Conservation (phyloP, 1,140 invertebrate species). For the Heliconius himera region DNA sequence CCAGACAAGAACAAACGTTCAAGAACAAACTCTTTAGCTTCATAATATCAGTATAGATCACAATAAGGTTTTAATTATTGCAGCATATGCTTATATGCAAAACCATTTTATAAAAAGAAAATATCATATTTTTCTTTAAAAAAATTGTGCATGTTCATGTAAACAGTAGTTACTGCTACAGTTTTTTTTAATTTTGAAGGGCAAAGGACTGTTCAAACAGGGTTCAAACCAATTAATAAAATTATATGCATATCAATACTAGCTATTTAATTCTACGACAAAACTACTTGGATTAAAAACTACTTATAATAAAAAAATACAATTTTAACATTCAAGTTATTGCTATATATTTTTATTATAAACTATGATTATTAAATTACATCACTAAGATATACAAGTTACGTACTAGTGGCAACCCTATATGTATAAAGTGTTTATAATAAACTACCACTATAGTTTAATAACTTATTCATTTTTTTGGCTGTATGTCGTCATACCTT, state of each 20-base stretch:
- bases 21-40: too few relatives aligned
- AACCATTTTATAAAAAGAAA: too few relatives aligned
- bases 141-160: too few relatives aligned
- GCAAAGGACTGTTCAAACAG: background rate
- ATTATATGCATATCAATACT: conserved; percentile 4
- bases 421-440: background rate
- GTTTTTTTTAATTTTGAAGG: background rate
- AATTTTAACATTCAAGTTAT: conserved; percentile 3
- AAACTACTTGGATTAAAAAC: conserved; percentile 1
- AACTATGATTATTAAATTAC: conserved; percentile 3
- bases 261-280: conserved; percentile 6
- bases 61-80: too few relatives aligned
- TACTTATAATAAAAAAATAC: conserved; percentile 9
- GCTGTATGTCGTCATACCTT: background rate
- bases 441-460: background rate
- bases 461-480: background rate
- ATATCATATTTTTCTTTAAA: too few relatives aligned
- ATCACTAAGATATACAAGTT: background rate
- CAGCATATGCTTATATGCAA: too few relatives aligned
- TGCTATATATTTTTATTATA: conserved; percentile 9
- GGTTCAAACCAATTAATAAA: background rate
- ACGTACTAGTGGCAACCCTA: conserved; percentile 2
- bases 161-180: background rate
- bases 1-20: too few relatives aligned
- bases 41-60: too few relatives aligned